Percentiles rank a stretch among this genome's conserved stretches.
These are phyloP conservation scores for Moxostoma hubbsi DNA, from an alignment of 2,797 vertebrate species.

Conservation along the genomic window DNA sequence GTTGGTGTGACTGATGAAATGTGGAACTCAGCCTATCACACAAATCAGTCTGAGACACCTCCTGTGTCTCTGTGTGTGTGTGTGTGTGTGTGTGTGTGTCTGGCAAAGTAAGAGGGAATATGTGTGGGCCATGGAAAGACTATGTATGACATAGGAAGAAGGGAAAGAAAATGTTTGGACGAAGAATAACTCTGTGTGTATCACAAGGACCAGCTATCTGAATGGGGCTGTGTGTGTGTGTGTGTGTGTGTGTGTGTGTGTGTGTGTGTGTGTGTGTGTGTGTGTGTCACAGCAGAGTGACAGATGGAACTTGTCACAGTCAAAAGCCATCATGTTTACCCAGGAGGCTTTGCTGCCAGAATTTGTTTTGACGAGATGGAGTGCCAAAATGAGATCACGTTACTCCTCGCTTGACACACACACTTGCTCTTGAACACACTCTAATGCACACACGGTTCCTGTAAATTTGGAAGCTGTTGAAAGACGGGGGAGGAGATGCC, in stretches of 20 bases:
- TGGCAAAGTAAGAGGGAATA: slow-evolving; percentile 22
- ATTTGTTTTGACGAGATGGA: slow-evolving; percentile 80
- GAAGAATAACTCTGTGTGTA: slow-evolving; percentile 41
- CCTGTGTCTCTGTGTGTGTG: too few species aligned
- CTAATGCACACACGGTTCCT: slow-evolving; percentile 60
- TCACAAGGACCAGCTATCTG: slow-evolving; percentile 44
- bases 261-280: slow-evolving; percentile 27
- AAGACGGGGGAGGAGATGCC: slow-evolving; percentile 66
- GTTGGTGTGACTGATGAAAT: slow-evolving; percentile 68
- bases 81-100: slow-evolving; percentile 14
- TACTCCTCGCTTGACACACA: slow-evolving; percentile 71
- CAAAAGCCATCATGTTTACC: slow-evolving; percentile 75
- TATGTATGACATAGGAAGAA: slow-evolving; percentile 5
- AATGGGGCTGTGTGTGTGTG: slow-evolving; percentile 1
- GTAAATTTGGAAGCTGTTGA: slow-evolving; percentile 66
- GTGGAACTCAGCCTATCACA: slow-evolving; percentile 62
- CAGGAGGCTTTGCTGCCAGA: slow-evolving; percentile 75
- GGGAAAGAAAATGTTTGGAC: slow-evolving; percentile 44
- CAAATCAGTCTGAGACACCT: too few species aligned
- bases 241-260: background rate
- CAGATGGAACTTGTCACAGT: slow-evolving; percentile 77
- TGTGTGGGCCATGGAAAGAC: slow-evolving; percentile 16
- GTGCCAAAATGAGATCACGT: slow-evolving; percentile 77
- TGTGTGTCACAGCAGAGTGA: slow-evolving; percentile 64
- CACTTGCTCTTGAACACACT: slow-evolving; percentile 37